These are phyloP conservation scores for Dasysyrphus albostriatus DNA, from an alignment of 2,888 invertebrate species.

Conservation along the genomic window DNA sequence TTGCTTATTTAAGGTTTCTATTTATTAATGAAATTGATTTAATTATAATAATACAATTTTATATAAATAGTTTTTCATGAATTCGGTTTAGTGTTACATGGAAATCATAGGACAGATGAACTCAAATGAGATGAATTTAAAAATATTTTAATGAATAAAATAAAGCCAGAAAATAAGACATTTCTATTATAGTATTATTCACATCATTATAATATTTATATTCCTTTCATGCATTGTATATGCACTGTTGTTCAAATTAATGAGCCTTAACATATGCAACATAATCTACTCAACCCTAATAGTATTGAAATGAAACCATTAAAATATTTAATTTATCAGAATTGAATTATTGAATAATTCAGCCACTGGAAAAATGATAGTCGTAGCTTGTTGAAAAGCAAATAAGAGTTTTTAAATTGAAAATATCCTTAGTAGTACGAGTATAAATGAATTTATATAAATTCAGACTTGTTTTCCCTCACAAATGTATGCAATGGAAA, in stretches of 20 bases:
- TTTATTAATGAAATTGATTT: neutral
- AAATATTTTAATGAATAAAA: neutral
- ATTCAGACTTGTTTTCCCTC: neutral
- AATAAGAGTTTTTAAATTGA: neutral
- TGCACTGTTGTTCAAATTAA: neutral
- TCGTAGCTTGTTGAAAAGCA: neutral
- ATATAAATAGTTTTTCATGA: neutral
- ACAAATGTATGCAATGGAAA: slow-evolving; percentile 14
- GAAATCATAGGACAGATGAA: neutral
- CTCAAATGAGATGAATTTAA: neutral
- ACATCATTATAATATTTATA: neutral
- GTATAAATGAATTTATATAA: neutral
- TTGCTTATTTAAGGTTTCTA: slow-evolving; percentile 1
- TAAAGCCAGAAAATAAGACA: neutral
- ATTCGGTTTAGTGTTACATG: neutral
- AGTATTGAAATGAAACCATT: slow-evolving; percentile 10
- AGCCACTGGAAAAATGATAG: slow-evolving; percentile 5
- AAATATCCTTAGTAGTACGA: neutral
- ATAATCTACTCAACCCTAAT: slow-evolving; percentile 40
- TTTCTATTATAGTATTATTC: neutral
- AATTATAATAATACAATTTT: neutral
- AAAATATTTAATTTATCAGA: slow-evolving; percentile 25
- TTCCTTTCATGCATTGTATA: neutral
- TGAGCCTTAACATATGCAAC: slow-evolving; percentile 13
- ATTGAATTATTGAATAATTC: slow-evolving; percentile 29